phyloP scores from a whole-genome alignment of 1,140 invertebrate species.

The Samia ricini region DNA sequence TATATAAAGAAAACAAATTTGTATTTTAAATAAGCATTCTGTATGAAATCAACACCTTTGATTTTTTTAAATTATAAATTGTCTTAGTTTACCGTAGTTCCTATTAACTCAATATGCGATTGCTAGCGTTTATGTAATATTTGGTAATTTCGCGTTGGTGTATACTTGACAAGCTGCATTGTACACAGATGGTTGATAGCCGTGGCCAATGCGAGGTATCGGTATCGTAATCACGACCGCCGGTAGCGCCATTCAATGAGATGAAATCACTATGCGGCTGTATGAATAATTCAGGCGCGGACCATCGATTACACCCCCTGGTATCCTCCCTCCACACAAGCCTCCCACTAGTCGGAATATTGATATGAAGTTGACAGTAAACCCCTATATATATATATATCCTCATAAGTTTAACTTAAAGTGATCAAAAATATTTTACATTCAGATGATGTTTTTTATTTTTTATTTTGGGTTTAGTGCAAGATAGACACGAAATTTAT shows the following conservation, averaged over 20 bases:
- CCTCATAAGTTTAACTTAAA: background rate
- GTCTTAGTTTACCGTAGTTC: too few relatives aligned
- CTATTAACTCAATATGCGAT: too few relatives aligned
- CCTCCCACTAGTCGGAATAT: constrained; percentile 23
- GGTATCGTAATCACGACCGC: constrained; percentile 67
- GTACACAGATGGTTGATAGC: constrained; percentile 19
- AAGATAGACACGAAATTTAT: too few relatives aligned
- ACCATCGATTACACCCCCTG: constrained; percentile 36
- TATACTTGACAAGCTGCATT: constrained; percentile 29
- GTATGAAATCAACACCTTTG: too few relatives aligned
- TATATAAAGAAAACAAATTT: too few relatives aligned
- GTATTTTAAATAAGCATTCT: too few relatives aligned
- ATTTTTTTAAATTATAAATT: too few relatives aligned
- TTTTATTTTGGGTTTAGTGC: too few relatives aligned
- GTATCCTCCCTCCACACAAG: constrained; percentile 21
- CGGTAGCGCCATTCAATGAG: constrained; percentile 69
- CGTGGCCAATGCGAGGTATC: constrained; percentile 52
- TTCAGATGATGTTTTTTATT: too few relatives aligned
- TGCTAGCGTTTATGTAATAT: background rate
- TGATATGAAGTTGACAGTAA: background rate
- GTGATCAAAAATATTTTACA: too few relatives aligned
- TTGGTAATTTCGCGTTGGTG: background rate
- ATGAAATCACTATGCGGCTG: constrained; percentile 74
- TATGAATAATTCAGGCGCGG: constrained; percentile 74
- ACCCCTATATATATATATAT: background rate